Evolutionary conservation across 2,113 vertebrate genomes (phyloP).

Genomic region (Boleophthalmus pectinirostris): DNA sequence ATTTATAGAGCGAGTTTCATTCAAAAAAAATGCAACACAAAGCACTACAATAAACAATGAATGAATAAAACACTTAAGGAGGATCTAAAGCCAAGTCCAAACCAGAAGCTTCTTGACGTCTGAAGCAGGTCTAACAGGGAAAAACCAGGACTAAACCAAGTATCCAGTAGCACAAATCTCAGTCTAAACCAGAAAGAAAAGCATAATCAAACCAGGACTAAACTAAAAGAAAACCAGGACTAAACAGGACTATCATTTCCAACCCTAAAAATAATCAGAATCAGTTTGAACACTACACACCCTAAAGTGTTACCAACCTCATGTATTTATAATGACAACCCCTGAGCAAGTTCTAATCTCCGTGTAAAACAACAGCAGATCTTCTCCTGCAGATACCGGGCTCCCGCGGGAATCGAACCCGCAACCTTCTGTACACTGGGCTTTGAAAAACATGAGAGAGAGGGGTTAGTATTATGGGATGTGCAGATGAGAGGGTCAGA

Average conservation of each 20-base stretch:
- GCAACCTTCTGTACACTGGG: slow-evolving; percentile 5
- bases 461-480: background rate
- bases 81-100: background rate
- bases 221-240: background rate
- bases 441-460: background rate
- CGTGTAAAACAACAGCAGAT: slow-evolving; percentile 1
- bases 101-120: background rate
- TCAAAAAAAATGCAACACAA: no score
- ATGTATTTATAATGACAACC: background rate
- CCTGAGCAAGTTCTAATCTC: background rate
- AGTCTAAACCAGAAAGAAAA: background rate
- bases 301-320: background rate
- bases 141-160: background rate
- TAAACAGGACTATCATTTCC: background rate
- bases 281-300: no score
- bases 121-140: background rate
- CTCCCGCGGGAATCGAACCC: background rate
- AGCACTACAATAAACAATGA: no score
- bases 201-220: background rate
- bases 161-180: background rate
- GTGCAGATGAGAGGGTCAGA: slow-evolving; percentile 3
- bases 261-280: background rate
- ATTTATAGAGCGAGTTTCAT: no score
- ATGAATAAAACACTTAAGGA: background rate
- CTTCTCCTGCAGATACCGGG: background rate